Base-by-base conservation (phyloP, 2,888 invertebrate genomes). In the Tiliacea aurago region DNA sequence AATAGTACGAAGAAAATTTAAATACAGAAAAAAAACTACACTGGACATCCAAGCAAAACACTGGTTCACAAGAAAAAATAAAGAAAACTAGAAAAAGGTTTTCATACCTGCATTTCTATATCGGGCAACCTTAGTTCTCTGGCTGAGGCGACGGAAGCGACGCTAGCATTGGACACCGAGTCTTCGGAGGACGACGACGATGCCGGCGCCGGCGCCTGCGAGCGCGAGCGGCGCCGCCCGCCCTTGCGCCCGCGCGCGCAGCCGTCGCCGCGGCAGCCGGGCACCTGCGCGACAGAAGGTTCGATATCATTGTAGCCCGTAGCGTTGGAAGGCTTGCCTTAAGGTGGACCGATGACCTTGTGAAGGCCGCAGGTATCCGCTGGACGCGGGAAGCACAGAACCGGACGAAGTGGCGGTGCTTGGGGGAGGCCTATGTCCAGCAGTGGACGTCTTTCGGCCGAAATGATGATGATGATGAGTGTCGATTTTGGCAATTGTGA, bases 131-230 rank as follows among this genome's bases (percentile, higher is more conserved):
- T 80, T 0, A 96, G 87, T 70, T 96, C 96, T 63, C 95, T 89
- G 0, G 96, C 96, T 0, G 96, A 96, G 3, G 96, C 96, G 0
- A 96, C 93, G 1, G 95, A 95, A 0, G 95, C 95, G 0, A 96
- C 94, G 4, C 95, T 95, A 2, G 95, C 95, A 78, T 95, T 95
- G 18, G 96, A 96, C 0, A 94, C 93, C 0, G 94, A 93, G 85
- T 94, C 94, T 65, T 93, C 93, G 0, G 95, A 95, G 1, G 95
- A 95, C 0, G 95, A 95, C 0, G 96, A 96, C 0, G 95, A 93
- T 0, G 94, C 92, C 0, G 95, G 95, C 1, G 95, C 95, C 0
- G 96, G 93, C 0, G 95, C 95, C 23, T 95, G 96, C 2, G 95
- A 96, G 41, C 96, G 92, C 0, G 96, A 96, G 4, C 96, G 91